Base-by-base conservation (phyloP, 2,113 vertebrate species). In the Emydura subglobosa region DNA sequence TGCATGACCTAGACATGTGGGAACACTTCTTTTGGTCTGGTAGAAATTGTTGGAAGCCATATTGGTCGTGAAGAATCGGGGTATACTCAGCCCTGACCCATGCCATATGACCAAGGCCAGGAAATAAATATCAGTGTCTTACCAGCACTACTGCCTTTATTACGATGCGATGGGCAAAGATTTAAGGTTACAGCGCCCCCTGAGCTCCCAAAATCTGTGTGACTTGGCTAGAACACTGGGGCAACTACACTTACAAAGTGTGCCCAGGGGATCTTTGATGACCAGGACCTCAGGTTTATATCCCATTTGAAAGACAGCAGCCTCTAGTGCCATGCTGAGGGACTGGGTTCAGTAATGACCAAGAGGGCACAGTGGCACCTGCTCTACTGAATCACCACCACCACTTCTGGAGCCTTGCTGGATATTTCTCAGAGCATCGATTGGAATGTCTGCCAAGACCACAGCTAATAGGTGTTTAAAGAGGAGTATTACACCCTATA, bases 1-100 rank as follows among this genome's bases (percentile, higher is more conserved):
- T 65, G 61, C 61, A 65, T 65, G 39, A 10, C 34, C 1, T 0
- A 80, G 72, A 44, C 76, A 34, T n/a, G 17, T 0, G 5, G 27
- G 49, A 42, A 14, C 87, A 49, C 49, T 21, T 85, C 29, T 42
- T 68, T 11, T 49, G 49, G 53, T n/a, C 72, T 88, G 57, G 31
- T 79, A 94, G 82, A 72, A 72, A 29, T 78, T 86, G 39, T 94
- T 39, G 68, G 0, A 0, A 55, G 11, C 54, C 1, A 0, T 1
- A n/a, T 24, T 24, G 47, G 61, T 79, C 65, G 78, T 34, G 1
- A 79, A 6, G 79, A 8, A 31, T 76, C 51, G 31, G 16, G 82
- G 7, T 78, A 79, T 25, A 14, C 44, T 49, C 85, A 88, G 34
- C 72, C 81, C 65, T 50, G 53, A 53, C 57, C 39, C 59, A 24